A percentile compares a stretch with the other conserved stretches of the same genome.
These are phyloP conservation scores for Odontamblyopus rebecca DNA, from an alignment of 2,797 vertebrate genomes.

Conservation along the genomic window DNA sequence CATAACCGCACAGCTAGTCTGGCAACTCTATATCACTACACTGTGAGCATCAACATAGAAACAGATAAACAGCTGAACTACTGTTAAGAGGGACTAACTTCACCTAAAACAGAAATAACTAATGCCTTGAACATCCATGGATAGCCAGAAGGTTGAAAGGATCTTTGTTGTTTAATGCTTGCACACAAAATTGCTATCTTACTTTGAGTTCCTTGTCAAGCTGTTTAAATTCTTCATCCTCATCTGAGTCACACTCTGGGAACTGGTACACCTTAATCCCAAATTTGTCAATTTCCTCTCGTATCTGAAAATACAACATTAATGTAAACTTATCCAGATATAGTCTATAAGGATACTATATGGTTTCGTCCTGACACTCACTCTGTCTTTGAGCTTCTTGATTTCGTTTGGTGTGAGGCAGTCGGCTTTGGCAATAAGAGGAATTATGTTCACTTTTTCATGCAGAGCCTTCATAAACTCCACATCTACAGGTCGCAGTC, in stretches of 20 bases:
- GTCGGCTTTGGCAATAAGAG: constrained; percentile 95
- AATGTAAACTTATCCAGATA: background rate
- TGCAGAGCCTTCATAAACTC: constrained; percentile 98
- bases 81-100: too few species aligned
- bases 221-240: constrained; percentile 98
- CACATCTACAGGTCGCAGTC: constrained; percentile 93
- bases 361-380: constrained; percentile 65
- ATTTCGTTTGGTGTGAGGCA: constrained; percentile 95
- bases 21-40: too few species aligned
- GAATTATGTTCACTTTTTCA: constrained; percentile 97
- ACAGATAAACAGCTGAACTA: too few species aligned
- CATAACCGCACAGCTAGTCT: too few species aligned
- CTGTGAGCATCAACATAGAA: too few species aligned
- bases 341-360: background rate
- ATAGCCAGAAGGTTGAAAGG: too few species aligned
- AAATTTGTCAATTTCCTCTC: constrained; percentile 97
- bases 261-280: constrained; percentile 99
- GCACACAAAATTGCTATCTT: constrained; percentile 26
- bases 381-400: constrained; percentile 96
- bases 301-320: constrained; percentile 76
- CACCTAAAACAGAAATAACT: too few species aligned
- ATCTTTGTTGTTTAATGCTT: too few species aligned
- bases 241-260: constrained; percentile 96
- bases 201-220: constrained; percentile 98
- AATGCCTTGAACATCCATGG: too few species aligned